Evolutionary conservation across 2,888 invertebrate genomes (phyloP).

Genomic region (Cylloceria caligata): DNA sequence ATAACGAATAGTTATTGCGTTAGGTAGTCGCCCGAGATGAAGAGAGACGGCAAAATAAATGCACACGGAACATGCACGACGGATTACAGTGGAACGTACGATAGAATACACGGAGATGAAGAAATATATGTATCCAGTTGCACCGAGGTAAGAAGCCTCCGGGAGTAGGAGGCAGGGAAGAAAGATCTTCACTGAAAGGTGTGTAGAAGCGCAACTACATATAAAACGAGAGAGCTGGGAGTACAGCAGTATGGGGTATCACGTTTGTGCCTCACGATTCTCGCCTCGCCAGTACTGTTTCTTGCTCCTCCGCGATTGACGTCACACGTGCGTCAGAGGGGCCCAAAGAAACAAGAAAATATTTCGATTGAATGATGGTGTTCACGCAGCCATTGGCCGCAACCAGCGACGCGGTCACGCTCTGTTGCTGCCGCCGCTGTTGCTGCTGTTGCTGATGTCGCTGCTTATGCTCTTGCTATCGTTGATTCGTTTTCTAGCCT

Average conservation of each 20-base stretch:
- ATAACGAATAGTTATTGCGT: not conserved
- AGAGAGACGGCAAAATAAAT: not conserved
- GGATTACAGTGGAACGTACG: not conserved
- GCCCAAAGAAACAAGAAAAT: constrained; percentile 83
- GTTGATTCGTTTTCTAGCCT: constrained; percentile 77
- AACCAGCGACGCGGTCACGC: constrained; percentile 48
- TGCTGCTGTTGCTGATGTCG: constrained; percentile 8
- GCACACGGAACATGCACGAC: not conserved
- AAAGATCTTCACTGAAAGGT: constrained; percentile 13
- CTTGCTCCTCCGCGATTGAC: constrained; percentile 81
- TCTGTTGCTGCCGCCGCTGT: constrained; percentile 48
- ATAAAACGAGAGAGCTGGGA: constrained; percentile 3
- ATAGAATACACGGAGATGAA: not conserved
- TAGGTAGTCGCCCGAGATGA: not conserved
- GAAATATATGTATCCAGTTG: constrained; percentile 18
- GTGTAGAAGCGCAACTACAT: constrained; percentile 1
- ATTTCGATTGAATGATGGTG: constrained; percentile 82
- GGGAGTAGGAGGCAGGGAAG: not conserved
- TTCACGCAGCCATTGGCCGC: constrained; percentile 68
- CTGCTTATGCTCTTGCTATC: constrained; percentile 63
- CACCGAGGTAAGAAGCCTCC: not conserved
- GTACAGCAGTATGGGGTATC: constrained; percentile 64
- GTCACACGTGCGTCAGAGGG: constrained; percentile 83
- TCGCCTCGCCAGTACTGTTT: constrained; percentile 72
- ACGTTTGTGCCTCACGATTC: constrained; percentile 25